phyloP scores from a whole-genome alignment of 2,797 vertebrate species.

The Scolopax rusticola region DNA sequence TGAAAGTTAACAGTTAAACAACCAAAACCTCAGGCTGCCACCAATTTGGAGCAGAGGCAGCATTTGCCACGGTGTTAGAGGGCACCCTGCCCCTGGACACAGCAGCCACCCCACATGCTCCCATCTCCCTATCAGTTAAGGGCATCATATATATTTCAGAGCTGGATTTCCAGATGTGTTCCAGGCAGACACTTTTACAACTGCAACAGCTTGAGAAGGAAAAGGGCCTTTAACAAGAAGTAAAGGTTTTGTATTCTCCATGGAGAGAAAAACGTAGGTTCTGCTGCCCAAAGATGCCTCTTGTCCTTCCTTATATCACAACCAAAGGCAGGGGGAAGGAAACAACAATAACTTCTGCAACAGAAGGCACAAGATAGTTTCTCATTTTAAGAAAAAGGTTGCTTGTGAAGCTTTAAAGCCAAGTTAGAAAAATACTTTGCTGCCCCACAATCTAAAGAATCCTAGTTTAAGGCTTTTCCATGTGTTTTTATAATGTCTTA shows the following conservation, averaged over 20 bases:
- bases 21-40: neutral
- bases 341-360: neutral
- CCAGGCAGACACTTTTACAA: neutral
- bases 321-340: neutral
- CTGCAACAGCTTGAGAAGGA: neutral
- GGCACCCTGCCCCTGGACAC: neutral
- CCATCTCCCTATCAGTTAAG: fast-evolving
- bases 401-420: neutral
- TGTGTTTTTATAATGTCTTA: neutral
- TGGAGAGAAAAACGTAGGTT: neutral
- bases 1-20: neutral
- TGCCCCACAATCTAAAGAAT: neutral
- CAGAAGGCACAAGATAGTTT: neutral
- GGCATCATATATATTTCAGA: neutral
- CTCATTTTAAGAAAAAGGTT: neutral
- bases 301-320: neutral
- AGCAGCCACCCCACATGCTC: fast-evolving
- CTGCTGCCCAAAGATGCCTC: neutral
- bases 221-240: neutral
- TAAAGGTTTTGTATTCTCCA: neutral
- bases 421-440: neutral
- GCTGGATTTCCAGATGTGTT: neutral
- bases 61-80: neutral
- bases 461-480: neutral
- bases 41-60: neutral